Evolutionary conservation across 2,113 vertebrate species (phyloP), one percentile per base, ranked within the genome.

Genomic region (Aphelocoma coerulescens): DNA sequence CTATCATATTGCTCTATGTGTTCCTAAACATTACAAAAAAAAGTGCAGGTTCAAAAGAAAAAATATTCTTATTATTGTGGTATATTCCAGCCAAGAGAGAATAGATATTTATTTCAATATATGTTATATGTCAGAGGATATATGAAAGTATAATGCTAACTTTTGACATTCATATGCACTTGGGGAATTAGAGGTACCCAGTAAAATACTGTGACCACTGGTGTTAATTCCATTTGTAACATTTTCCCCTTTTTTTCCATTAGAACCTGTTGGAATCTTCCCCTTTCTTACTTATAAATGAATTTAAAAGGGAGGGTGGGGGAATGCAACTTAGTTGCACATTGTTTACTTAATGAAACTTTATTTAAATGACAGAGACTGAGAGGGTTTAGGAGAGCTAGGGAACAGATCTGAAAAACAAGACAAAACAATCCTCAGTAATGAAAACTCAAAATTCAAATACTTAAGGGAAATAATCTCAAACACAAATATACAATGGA

Each of bases 341-440:
- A 81, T 95, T 96, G 95, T 95, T 96, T 95, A 96, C 87, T 80
- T 96, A 71, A 63, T 39, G 67, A 96, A 96, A 91, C 78, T 94
- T 95, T 95, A 96, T 93, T 95, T 93, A 97, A 96, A 96, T 82
- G 66, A 54, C 9, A 84, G 65, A 95, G 75, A 85, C 75, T 83
- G 84, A 97, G 54, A 94, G 79, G 92, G 49, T 81, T 96, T 95
- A 95, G 2, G 55, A 93, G 69, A 93, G 9, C 23, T 57, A 41
- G 27, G 43, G 16, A 84, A 41, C 19, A 93, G 78, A 87, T 71
- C n/a, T 49, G 32, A 65, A 95, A 96, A 93, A 55, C 51, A 93
- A 86, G 54, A 62, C 52, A 85, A 92, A 94, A n/a, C 33, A 80
- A 35, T 23, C 35, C 75, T 93, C 48, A 54, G 76, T 76, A 92